phyloP scores from a whole-genome alignment of 2,113 vertebrate species.

The Pseudopipra pipra region DNA sequence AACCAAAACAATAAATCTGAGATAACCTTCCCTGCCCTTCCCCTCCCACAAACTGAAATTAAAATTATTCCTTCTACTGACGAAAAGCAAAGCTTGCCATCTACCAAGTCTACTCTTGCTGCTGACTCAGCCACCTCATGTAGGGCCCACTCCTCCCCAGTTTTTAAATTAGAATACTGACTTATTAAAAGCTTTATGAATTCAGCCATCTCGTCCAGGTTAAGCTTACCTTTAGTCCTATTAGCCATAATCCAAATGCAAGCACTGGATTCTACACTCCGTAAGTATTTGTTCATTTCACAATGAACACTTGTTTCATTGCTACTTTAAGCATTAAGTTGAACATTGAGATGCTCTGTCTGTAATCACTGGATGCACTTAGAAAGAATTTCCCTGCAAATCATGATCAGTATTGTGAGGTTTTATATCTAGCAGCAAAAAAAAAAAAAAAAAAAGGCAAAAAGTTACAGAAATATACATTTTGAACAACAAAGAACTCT shows the following conservation, averaged over 20 bases:
- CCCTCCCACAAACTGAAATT: conserved; percentile 2
- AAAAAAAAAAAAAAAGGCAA: background rate
- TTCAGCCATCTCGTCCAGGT: background rate
- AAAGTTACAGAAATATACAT: conserved; percentile 75
- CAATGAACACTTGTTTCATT: conserved; percentile 51
- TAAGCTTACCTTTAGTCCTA: conserved; percentile 58
- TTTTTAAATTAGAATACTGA: conserved; percentile 67
- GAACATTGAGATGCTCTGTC: conserved; percentile 36
- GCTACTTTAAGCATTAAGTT: conserved; percentile 35
- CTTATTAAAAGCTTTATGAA: conserved; percentile 55
- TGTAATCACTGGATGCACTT: conserved; percentile 53
- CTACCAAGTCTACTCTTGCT: background rate
- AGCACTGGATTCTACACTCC: conserved; percentile 24
- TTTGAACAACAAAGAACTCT: conserved; percentile 72
- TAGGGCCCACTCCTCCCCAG: background rate
- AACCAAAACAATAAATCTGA: background rate
- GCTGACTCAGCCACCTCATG: background rate
- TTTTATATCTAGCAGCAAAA: conserved; percentile 80
- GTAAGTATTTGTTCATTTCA: conserved; percentile 57
- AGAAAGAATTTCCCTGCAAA: conserved; percentile 71
- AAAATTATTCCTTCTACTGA: background rate
- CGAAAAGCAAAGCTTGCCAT: conserved; percentile 1
- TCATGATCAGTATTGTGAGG: conserved; percentile 68
- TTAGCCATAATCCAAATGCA: conserved; percentile 51
- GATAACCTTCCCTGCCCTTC: conserved; percentile 5